Evolutionary conservation across 2,888 invertebrate genomes (phyloP), one percentile per base, ranked within the genome.

Genomic region (Dioctria rufipes): DNA sequence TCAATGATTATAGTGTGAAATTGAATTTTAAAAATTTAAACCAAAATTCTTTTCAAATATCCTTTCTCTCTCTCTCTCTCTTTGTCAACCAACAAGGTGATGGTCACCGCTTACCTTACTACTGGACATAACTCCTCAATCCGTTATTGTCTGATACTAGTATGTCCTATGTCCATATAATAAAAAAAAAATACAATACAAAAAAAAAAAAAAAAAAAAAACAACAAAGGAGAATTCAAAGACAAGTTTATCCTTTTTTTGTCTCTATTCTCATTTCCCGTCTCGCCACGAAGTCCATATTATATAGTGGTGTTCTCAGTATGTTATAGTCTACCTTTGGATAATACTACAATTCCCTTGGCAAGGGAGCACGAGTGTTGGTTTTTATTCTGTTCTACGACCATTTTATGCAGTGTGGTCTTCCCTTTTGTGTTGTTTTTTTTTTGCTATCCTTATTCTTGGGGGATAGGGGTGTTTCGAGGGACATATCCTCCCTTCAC

Each of bases 371-470:
- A 75, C 60, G 42, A 75, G 75, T 75, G 75, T 75, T 75, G 75
- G 60, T 75, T 75, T 75, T 75, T 75, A 75, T 75, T 75, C 75
- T 75, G 75, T 75, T 60, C 75, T 75, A 75, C 75, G 75, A 75
- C 75, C 75, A 75, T 75, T 75, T 75, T 75, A 75, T 75, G 60
- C 49, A 75, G 75, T 60, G 75, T 61, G 75, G 75, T 75, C 75
- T 60, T 75, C 61, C 61, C 46, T 75, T 75, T 25, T 25, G 25
- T 25, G 25, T 25, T 25, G 2, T 25, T 25, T 25, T 75, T 58
- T 75, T 25, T 25, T 75, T 58, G 60, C 5, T 60, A 13, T n/a
- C 43, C 25, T 75, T 43, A 42, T 60, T 60, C 58, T 75, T 60
- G 43, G 60, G 46, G 75, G 43, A 42, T 42, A 60, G 61, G 75